Base-by-base conservation (phyloP, 2,888 invertebrate genomes). In the Eueremaeus valkanovi region DNA sequence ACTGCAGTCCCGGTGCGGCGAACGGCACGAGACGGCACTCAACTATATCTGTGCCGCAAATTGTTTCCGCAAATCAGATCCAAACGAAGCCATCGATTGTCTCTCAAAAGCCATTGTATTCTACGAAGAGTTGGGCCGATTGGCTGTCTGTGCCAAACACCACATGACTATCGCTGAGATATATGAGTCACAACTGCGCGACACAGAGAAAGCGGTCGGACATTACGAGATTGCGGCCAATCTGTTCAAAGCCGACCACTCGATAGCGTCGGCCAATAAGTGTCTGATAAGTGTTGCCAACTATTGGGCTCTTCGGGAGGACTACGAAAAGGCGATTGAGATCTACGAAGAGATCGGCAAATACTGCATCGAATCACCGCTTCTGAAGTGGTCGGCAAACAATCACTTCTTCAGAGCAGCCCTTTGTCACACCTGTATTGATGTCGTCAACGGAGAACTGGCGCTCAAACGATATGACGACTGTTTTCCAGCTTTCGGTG, bases 171-270 rank as follows among this genome's bases (percentile, higher is more conserved):
- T 98, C 85, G 98, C 96, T 13, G 98, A 98, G 84, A 89, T 97
- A 83, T 96, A 93, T 84, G 98, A 98, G 86, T 89, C 89, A 13
- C 96, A 97, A 82, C 88, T 91, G 75, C 89, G 90, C 58, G 94
- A 95, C 83, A 86, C 94, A 80, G 92, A 93, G 80, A 87, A 91
- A 80, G 92, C 95, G 29, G 91, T 97, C 82, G 90, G 92, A 82
- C 95, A 96, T 84, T 98, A 95, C 85, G 96, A 99, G 83, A 93
- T 95, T 83, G 98, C 99, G 0, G 96, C 97, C 0, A 98, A 99
- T 85, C 99, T 94, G 85, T 98, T 95, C 85, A 89, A 90, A 82
- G 98, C 98, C 72, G 99, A 99, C 85, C 98, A 99, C 85, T 95
- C 95, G 81, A 95, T 94, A 81, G 94, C 84, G 77, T 93, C 96